Conservation (phyloP, 1,140 invertebrate species). For the Periplaneta americana region DNA sequence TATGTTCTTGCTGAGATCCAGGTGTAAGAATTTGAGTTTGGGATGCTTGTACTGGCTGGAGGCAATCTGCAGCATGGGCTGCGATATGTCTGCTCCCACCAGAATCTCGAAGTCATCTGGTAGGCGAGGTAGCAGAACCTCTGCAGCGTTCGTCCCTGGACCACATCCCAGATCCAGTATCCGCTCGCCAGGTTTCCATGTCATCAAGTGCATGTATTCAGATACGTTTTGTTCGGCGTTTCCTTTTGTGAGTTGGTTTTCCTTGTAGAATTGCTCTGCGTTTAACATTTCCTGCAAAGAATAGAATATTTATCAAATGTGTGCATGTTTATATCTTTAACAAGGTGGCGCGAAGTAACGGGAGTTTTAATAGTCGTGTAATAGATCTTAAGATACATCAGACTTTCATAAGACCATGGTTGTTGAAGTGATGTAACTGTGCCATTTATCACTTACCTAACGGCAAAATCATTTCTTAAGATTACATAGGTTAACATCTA, state of each 20-base stretch:
- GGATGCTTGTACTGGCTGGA: conserved; percentile 26
- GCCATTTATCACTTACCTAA: too few species aligned
- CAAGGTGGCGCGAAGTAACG: too few species aligned
- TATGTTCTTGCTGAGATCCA: conserved; percentile 53
- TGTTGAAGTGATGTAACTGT: too few species aligned
- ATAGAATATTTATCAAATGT: too few species aligned
- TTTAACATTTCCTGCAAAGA: neutral
- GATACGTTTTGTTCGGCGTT: neutral
- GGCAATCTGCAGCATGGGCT: conserved; percentile 35
- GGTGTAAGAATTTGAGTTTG: conserved; percentile 45
- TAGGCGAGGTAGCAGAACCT: conserved; percentile 57
- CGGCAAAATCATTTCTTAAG: too few species aligned
- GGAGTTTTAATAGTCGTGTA: too few species aligned
- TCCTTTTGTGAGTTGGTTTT: neutral
- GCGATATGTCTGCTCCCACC: conserved; percentile 33
- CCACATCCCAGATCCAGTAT: conserved; percentile 73
- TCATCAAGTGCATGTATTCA: neutral
- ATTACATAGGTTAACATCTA: too few species aligned
- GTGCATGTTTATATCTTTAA: too few species aligned
- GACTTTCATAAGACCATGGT: too few species aligned
- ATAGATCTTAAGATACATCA: too few species aligned
- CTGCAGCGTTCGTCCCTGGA: conserved; percentile 63
- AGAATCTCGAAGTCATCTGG: conserved; percentile 32
- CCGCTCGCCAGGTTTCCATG: neutral
- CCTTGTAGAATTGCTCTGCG: neutral